Percentiles rank a stretch among this genome's conserved stretches.
Conservation (phyloP, 1,140 invertebrate genomes). For the Samia ricini region DNA sequence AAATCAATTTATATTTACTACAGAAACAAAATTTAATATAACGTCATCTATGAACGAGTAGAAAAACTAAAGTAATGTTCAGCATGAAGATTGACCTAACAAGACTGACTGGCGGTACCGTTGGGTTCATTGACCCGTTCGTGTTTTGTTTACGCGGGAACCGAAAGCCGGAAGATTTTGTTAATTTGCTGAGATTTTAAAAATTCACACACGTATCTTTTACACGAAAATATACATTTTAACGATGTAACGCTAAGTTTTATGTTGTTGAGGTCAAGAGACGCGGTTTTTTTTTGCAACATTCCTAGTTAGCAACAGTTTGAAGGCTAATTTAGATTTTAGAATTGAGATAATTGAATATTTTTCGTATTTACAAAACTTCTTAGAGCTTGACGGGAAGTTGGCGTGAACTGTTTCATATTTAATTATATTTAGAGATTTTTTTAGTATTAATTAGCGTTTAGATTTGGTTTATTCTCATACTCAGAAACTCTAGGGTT, state of each 20-base stretch:
- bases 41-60: conserved; percentile 35
- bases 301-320: background rate
- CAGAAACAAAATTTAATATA: background rate
- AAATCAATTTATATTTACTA: background rate
- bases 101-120: conserved; percentile 55
- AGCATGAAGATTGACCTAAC: conserved; percentile 42
- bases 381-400: background rate
- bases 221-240: conserved; percentile 29
- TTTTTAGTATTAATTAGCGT: no score
- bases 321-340: background rate
- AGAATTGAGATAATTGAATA: background rate
- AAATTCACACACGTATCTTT: conserved; percentile 29
- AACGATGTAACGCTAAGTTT: conserved; percentile 27
- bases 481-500: no score
- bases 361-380: background rate
- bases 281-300: conserved; percentile 6
- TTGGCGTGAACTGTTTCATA: background rate
- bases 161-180: conserved; percentile 30
- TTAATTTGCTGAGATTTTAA: conserved; percentile 33
- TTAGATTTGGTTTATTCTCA: no score
- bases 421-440: no score
- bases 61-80: conserved; percentile 41
- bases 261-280: conserved; percentile 18
- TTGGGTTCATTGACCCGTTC: conserved; percentile 61
- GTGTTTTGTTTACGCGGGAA: conserved; percentile 69